Evolutionary conservation across 2,888 invertebrate genomes (phyloP).

Genomic region (Heliconius erato): DNA sequence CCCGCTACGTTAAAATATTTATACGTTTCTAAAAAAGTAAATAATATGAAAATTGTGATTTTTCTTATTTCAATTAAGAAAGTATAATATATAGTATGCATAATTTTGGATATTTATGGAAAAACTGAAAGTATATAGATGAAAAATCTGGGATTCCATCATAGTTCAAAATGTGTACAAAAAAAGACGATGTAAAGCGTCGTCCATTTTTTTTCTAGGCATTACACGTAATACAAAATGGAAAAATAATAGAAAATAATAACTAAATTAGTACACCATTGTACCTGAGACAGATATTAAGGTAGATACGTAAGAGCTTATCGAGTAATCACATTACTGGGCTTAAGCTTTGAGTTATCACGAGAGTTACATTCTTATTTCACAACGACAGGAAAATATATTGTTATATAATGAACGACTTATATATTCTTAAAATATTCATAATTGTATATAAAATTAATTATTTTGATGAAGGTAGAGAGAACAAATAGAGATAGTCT

Average conservation of each 20-base stretch:
- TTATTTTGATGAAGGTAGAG: no score
- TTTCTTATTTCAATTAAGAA: no score
- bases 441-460: background rate
- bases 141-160: no score
- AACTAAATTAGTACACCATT: background rate
- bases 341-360: conserved; percentile 58
- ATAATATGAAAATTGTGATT: no score
- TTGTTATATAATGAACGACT: background rate
- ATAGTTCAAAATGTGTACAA: no score
- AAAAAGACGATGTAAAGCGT: no score
- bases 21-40: no score
- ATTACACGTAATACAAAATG: background rate
- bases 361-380: conserved; percentile 45
- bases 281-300: conserved; percentile 18
- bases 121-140: no score
- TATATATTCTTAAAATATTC: background rate
- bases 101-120: no score
- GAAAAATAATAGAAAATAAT: background rate
- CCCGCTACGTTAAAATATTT: no score
- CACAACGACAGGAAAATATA: conserved; percentile 14
- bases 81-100: no score
- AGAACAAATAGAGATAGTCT: background rate
- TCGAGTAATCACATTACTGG: conserved; percentile 62
- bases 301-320: conserved; percentile 62
- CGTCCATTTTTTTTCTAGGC: no score